phyloP scores from a whole-genome alignment of 2,888 invertebrate species.

The Callinectes sapidus region DNA sequence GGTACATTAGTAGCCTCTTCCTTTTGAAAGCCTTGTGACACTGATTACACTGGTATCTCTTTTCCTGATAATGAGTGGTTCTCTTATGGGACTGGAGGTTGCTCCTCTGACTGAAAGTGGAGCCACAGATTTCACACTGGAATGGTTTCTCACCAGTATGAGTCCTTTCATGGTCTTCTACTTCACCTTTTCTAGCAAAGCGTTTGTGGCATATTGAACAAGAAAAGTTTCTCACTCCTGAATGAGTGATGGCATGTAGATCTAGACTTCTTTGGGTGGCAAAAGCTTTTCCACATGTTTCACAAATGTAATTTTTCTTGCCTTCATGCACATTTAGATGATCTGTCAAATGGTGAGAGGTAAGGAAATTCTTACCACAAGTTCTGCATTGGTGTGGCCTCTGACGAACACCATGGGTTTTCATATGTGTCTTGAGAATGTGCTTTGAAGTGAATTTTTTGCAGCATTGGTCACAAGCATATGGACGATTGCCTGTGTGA shows the following conservation, averaged over 20 bases:
- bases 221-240: conserved; percentile 71
- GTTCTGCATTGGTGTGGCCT: conserved; percentile 74
- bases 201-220: conserved; percentile 72
- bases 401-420: conserved; percentile 69
- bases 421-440: conserved; percentile 70
- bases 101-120: conserved; percentile 87
- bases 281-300: conserved; percentile 85
- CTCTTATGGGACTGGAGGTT: conserved; percentile 88
- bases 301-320: conserved; percentile 83
- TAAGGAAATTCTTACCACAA: conserved; percentile 84
- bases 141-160: conserved; percentile 81
- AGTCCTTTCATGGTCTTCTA: conserved; percentile 87
- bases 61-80: conserved; percentile 84
- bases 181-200: conserved; percentile 81
- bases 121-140: conserved; percentile 86
- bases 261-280: conserved; percentile 76
- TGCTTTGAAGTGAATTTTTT: conserved; percentile 70
- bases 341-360: conserved; percentile 85
- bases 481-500: conserved; percentile 71
- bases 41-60: conserved; percentile 77
- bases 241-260: conserved; percentile 70
- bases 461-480: conserved; percentile 70
- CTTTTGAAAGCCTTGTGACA: conserved; percentile 73
- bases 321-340: conserved; percentile 88
- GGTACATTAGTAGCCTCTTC: conserved; percentile 71